Base-by-base conservation (phyloP, 2,113 vertebrate genomes). In the Chlamydotis undulata region DNA sequence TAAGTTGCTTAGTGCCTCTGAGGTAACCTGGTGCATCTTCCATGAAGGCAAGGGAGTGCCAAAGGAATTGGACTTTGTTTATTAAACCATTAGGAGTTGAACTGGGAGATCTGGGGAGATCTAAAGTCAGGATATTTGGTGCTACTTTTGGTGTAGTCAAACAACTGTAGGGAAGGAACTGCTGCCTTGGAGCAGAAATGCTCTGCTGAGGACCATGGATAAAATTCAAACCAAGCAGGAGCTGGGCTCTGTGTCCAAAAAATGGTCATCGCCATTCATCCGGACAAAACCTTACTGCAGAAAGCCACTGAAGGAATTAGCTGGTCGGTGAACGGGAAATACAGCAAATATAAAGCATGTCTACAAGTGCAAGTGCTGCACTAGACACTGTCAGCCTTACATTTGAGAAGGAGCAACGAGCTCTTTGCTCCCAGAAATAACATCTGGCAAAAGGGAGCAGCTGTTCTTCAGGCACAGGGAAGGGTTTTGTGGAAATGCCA, bases 1-100 rank as follows among this genome's bases (percentile, higher is more conserved):
- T 98, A 93, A 98, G 97, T 83, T 37, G 6, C 19, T 57, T 15
- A 24, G 12, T 18, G 37, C 55, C 52, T 75, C 4, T 0, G 2
- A 52, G 43, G 56, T 55, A 7, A 15, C 61, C 21, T 37, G 49
- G 5, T 24, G 41, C 28, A 29, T n/a, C 57, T 61, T 56, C 85
- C 31, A 13, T 16, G 24, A 69, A 50, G 63, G 8, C n/a, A 55
- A 55, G n/a, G 56, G 7, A 19, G 3, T 43, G 23, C 19, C 43
- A 52, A 29, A 57, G 16, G 45, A 25, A 45, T 6, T 45, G 7
- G 41, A 55, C 7, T 76, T 55, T 8, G 5, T 75, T 63, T 56
- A 13, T 47, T 60, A 74, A 69, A 28, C 57, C 19, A 39, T 57
- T 39, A 70, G 31, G 28, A 81, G 11, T 10, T 13, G 47, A 87